These are phyloP conservation scores for Corythornis leucogaster DNA, from an alignment of 2,797 vertebrate genomes.

Conservation along the genomic window DNA sequence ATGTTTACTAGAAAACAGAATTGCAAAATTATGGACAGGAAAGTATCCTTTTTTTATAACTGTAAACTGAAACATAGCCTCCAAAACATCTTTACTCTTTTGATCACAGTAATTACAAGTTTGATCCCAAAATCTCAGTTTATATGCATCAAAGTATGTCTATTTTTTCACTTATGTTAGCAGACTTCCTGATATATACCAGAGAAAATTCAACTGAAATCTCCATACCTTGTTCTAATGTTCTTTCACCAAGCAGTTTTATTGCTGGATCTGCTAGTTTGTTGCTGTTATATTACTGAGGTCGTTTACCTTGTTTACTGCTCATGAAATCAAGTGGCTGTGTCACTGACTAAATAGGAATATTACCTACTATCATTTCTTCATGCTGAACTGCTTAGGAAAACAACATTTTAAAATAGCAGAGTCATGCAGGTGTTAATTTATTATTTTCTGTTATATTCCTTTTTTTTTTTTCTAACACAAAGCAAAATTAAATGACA, in stretches of 20 bases:
- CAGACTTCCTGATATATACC: not conserved
- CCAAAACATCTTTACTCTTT: not conserved
- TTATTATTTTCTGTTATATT: not conserved
- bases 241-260: conserved; percentile 18
- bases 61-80: not conserved
- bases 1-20: not conserved
- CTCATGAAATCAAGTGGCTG: conserved; percentile 40
- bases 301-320: not conserved
- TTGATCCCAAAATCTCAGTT: not conserved
- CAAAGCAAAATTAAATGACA: not conserved
- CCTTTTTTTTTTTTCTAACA: not conserved
- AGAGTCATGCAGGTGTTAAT: not conserved
- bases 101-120: not conserved
- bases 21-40: not conserved
- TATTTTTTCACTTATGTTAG: not conserved
- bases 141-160: not conserved
- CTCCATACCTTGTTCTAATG: not conserved
- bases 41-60: not conserved
- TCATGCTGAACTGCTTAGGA: not conserved
- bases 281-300: conserved; percentile 42
- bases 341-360: conserved; percentile 27
- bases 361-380: conserved; percentile 26
- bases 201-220: not conserved
- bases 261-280: not conserved
- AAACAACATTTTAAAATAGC: not conserved